Conservation (phyloP, 2,888 invertebrate genomes). For the Clepsis dumicolana region DNA sequence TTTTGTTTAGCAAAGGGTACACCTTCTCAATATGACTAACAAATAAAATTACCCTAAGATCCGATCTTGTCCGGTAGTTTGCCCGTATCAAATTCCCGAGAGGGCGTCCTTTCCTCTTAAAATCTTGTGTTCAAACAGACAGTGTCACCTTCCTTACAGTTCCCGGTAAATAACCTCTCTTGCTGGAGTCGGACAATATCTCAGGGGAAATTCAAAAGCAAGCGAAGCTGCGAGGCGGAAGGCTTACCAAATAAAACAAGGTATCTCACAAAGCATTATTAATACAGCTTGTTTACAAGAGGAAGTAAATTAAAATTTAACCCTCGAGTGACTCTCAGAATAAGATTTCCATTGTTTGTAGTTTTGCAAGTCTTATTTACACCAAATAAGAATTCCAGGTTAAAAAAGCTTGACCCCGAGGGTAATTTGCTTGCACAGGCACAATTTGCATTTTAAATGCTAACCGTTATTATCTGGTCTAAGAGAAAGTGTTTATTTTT, state of each 20-base stretch:
- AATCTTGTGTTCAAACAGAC: conserved; percentile 11
- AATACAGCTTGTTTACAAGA: conserved; percentile 22
- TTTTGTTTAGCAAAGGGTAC: not conserved
- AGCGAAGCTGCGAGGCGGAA: conserved; percentile 12
- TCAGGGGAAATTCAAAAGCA: conserved; percentile 25
- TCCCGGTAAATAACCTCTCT: conserved; percentile 22
- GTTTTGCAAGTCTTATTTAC: conserved; percentile 8
- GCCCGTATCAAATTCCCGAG: not conserved
- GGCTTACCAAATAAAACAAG: conserved; percentile 22
- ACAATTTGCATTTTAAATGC: conserved; percentile 19
- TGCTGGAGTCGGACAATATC: conserved; percentile 10
- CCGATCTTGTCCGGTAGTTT: not conserved
- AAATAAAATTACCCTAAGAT: conserved; percentile 9
- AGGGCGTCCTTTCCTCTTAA: not conserved
- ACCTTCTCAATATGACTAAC: not conserved
- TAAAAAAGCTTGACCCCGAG: conserved; percentile 7
- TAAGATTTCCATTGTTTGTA: conserved; percentile 14
- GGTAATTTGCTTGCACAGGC: conserved; percentile 12
- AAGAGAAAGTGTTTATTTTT: conserved; percentile 5
- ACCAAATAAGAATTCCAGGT: not conserved
- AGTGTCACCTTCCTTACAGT: conserved; percentile 25
- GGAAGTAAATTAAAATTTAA: conserved; percentile 10
- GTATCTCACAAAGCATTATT: conserved; percentile 10
- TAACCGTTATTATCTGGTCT: conserved; percentile 4
- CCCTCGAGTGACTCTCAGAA: conserved; percentile 8